These are phyloP conservation scores for Eclectus roratus DNA, from an alignment of 2,113 vertebrate species.

Conservation along the genomic window DNA sequence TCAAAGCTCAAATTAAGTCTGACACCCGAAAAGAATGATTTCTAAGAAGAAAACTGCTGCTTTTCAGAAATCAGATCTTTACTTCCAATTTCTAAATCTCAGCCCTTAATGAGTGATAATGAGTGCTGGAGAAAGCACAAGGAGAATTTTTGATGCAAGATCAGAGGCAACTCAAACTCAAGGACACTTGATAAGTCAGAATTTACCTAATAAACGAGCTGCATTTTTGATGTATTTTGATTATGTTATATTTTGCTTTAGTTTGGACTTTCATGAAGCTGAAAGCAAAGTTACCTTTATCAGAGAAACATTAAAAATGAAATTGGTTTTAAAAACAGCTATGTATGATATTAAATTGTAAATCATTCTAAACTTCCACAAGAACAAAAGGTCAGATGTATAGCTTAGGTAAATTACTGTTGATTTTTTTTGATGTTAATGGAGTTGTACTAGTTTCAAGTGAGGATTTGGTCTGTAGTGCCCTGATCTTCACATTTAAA, in stretches of 20 bases:
- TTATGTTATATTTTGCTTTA: conserved; percentile 18
- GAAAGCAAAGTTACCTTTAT: conserved; percentile 35
- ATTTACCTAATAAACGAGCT: conserved; percentile 61
- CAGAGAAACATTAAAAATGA: conserved; percentile 41
- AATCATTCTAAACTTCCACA: conserved; percentile 3
- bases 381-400: conserved; percentile 41
- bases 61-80: conserved; percentile 16
- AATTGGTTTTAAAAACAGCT: conserved; percentile 42
- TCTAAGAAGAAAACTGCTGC: not conserved
- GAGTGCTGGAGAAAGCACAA: conserved; percentile 40
- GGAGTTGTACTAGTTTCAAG: not conserved
- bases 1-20: not conserved
- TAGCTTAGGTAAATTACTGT: not conserved
- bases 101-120: conserved; percentile 52
- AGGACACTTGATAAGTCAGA: conserved; percentile 44
- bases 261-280: conserved; percentile 20
- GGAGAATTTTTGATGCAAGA: conserved; percentile 45
- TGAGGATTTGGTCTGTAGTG: not conserved
- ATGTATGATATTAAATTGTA: not conserved
- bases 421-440: conserved; percentile 11
- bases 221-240: conserved; percentile 40
- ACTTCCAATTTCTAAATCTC: conserved; percentile 41
- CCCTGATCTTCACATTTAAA: not conserved
- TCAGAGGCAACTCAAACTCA: conserved; percentile 31
- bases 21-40: conserved; percentile 25